Percentiles rank a stretch among this genome's conserved stretches.
Conservation (phyloP, 2,888 invertebrate genomes). For the Desoria tigrina region DNA sequence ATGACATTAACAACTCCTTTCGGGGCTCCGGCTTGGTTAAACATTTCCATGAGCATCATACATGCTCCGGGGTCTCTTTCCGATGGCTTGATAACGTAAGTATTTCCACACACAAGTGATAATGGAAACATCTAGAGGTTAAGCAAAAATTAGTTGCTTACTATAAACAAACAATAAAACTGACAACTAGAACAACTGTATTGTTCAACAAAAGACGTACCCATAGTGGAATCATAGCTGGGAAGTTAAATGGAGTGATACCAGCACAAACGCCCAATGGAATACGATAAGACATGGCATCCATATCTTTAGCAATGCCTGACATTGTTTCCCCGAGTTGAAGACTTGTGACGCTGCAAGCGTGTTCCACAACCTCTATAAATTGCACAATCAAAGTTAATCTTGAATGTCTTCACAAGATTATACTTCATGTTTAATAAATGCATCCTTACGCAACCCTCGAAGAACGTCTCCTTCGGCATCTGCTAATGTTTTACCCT, state of each 20-base stretch:
- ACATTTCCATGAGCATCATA: constrained; percentile 88
- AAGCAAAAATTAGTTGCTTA: neutral
- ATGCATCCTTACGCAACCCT: constrained; percentile 95
- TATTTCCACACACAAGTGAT: constrained; percentile 82
- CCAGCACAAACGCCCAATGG: constrained; percentile 93
- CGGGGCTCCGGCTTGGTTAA: constrained; percentile 92
- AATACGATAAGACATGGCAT: constrained; percentile 85
- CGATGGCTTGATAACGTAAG: constrained; percentile 90
- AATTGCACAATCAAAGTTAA: no score
- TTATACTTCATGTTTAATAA: no score
- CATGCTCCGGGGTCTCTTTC: constrained; percentile 97
- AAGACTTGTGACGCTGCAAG: constrained; percentile 87
- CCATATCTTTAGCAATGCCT: constrained; percentile 91
- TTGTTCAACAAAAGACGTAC: constrained; percentile 54
- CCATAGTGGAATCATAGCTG: constrained; percentile 99
- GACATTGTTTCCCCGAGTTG: constrained; percentile 90
- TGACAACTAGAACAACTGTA: neutral
- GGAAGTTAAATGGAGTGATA: constrained; percentile 98
- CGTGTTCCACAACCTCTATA: constrained; percentile 93
- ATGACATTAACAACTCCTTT: constrained; percentile 94
- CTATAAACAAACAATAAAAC: neutral
- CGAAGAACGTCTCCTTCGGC: constrained; percentile 97
- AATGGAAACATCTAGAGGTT: constrained; percentile 65
- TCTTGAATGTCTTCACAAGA: no score
- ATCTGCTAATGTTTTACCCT: constrained; percentile 95